phyloP scores from a whole-genome alignment of 2,113 vertebrate genomes.

The Lampris incognitus region DNA sequence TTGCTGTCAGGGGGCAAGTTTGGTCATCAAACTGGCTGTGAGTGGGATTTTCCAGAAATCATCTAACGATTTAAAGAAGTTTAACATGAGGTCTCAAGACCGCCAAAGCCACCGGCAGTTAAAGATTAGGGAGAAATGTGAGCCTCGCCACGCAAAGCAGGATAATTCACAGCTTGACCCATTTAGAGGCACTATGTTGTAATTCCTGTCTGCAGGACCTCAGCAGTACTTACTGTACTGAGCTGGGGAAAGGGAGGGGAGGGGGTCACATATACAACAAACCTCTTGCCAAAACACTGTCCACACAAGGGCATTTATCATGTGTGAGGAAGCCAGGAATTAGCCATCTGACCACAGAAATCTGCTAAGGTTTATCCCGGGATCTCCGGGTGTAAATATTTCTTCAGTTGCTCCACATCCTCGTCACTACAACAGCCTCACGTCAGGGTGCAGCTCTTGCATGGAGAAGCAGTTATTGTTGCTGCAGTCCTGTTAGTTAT shows the following conservation, averaged over 20 bases:
- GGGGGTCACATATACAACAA: neutral
- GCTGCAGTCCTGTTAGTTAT: no score
- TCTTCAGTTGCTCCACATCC: no score
- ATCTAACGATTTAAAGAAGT: neutral
- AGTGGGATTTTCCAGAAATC: constrained; percentile 13
- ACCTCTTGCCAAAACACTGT: neutral
- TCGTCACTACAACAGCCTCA: no score
- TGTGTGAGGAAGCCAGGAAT: no score
- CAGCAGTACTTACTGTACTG: constrained; percentile 16
- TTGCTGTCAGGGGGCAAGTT: constrained; percentile 5
- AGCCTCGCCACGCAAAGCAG: neutral
- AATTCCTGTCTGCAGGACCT: constrained; percentile 9
- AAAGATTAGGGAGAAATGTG: neutral
- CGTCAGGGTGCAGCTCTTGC: no score
- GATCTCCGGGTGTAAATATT: no score
- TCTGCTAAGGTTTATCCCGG: no score
- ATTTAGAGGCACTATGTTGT: constrained; percentile 10
- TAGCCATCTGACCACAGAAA: no score
- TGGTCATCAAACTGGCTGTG: constrained; percentile 7
- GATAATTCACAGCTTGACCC: neutral
- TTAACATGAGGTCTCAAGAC: constrained; percentile 10
- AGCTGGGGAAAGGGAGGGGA: neutral
- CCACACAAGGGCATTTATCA: no score
- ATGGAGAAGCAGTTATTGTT: no score
- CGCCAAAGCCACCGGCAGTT: neutral